These are phyloP conservation scores for Trididemnum nubilum DNA, from an alignment of 23 tunicate species.

Conservation along the genomic window DNA sequence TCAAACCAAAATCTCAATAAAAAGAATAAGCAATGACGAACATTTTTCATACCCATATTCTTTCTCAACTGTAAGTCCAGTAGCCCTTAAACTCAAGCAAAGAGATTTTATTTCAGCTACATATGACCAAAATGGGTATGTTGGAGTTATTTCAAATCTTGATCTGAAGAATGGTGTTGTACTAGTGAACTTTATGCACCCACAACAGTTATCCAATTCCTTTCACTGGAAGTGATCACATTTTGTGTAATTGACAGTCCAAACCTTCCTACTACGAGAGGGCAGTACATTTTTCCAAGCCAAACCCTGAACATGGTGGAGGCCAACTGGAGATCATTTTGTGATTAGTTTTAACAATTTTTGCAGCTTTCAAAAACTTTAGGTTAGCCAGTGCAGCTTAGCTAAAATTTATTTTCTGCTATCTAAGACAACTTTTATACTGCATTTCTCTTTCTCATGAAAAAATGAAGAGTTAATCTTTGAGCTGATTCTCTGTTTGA, in stretches of 20 bases:
- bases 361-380: too few species aligned
- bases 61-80: not conserved
- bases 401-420: too few species aligned
- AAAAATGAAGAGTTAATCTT: too few species aligned
- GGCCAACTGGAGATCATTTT: too few species aligned
- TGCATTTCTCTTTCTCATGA: too few species aligned
- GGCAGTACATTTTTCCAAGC: not conserved
- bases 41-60: not conserved
- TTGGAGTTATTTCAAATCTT: not conserved
- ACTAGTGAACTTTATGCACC: not conserved
- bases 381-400: too few species aligned
- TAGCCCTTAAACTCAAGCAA: not conserved
- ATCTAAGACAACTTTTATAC: too few species aligned
- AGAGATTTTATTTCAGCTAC: not conserved
- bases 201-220: not conserved
- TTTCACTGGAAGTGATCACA: not conserved
- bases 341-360: too few species aligned
- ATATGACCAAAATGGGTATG: not conserved
- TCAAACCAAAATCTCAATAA: not conserved
- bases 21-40: not conserved
- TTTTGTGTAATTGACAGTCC: not conserved
- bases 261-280: not conserved
- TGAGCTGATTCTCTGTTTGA: too few species aligned
- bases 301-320: too few species aligned
- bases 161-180: not conserved